A percentile compares a stretch with the other conserved stretches of the same genome.
Evolutionary conservation across 2,113 vertebrate species (phyloP).

Genomic region (Marmota monax): DNA sequence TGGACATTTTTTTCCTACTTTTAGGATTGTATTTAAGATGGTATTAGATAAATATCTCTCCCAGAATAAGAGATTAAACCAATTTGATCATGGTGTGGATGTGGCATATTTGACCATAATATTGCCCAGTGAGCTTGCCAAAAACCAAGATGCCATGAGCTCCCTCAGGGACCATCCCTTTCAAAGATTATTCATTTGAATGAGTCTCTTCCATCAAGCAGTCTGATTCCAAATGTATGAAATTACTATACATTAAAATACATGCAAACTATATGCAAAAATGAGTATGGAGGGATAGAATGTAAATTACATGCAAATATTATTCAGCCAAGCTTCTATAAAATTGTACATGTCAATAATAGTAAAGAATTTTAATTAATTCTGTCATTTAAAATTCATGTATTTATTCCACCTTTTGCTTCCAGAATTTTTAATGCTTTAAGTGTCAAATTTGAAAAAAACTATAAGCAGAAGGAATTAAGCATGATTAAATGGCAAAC

Average conservation of each 20-base stretch:
- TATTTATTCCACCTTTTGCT: slow-evolving; percentile 78
- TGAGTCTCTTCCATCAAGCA: slow-evolving; percentile 37
- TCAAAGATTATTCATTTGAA: slow-evolving; percentile 41
- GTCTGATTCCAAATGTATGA: slow-evolving; percentile 47
- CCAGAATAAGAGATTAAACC: neutral
- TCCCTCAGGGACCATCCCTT: neutral
- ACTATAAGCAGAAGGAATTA: slow-evolving; percentile 59
- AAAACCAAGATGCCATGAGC: neutral
- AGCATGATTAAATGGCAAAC: slow-evolving; percentile 11
- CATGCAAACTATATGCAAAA: slow-evolving; percentile 74
- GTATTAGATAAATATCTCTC: neutral
- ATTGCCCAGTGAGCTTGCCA: neutral
- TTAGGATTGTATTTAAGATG: neutral
- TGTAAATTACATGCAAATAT: slow-evolving; percentile 74
- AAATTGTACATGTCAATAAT: slow-evolving; percentile 63
- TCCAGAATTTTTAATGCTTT: slow-evolving; percentile 71
- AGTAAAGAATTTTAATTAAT: slow-evolving; percentile 83
- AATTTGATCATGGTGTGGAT: neutral
- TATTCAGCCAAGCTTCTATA: slow-evolving; percentile 63
- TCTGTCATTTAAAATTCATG: slow-evolving; percentile 76
- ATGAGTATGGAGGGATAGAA: slow-evolving; percentile 60
- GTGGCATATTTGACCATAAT: neutral
- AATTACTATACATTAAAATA: slow-evolving; percentile 26
- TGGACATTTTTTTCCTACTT: neutral
- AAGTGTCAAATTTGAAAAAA: slow-evolving; percentile 51